Evolutionary conservation across 1,140 invertebrate species (phyloP).

Genomic region (Gryon sp.): DNA sequence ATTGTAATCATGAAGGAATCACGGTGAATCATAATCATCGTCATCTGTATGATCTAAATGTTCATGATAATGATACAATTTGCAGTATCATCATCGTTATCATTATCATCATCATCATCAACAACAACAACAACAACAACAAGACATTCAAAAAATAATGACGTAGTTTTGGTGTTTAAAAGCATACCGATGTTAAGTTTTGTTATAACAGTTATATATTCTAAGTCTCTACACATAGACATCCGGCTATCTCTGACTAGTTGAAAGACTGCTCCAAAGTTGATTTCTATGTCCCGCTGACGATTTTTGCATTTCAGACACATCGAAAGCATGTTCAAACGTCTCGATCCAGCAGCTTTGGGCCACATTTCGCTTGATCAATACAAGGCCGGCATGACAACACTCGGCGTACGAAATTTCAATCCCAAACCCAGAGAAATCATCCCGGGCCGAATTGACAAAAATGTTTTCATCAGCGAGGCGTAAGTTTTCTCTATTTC

Average conservation of each 20-base stretch:
- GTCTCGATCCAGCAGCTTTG: conserved; percentile 64
- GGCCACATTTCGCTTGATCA: conserved; percentile 68
- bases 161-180: conserved; percentile 43
- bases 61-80: no score
- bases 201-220: conserved; percentile 47
- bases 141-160: no score
- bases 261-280: not conserved
- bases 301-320: conserved; percentile 66
- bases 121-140: no score
- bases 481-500: conserved; percentile 66
- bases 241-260: conserved; percentile 31
- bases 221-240: conserved; percentile 18
- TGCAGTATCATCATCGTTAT: not conserved
- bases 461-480: conserved; percentile 65
- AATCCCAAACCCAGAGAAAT: conserved; percentile 63
- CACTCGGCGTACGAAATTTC: conserved; percentile 65
- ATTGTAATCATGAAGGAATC: no score
- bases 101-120: not conserved
- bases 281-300: conserved; percentile 6
- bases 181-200: conserved; percentile 61
- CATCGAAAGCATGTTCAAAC: conserved; percentile 71
- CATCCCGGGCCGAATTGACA: conserved; percentile 57
- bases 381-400: conserved; percentile 70
- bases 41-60: no score
- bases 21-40: no score